Evolutionary conservation across 2,888 invertebrate genomes (phyloP).

Genomic region (Morpho deidamia): DNA sequence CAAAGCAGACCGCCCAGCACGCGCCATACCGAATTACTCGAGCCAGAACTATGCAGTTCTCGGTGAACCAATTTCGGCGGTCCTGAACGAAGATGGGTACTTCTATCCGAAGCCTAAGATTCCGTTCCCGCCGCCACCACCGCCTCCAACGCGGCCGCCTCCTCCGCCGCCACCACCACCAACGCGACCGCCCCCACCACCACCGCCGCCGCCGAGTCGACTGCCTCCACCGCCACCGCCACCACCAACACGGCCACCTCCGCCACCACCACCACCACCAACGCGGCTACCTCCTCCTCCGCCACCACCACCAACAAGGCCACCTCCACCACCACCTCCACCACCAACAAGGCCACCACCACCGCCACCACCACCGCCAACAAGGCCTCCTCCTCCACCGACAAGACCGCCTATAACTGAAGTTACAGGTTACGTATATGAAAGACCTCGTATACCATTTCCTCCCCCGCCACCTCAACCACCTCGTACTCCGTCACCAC

Average conservation of each 20-base stretch:
- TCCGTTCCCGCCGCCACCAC: slow-evolving; percentile 31
- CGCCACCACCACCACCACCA: slow-evolving; percentile 15
- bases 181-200: slow-evolving; percentile 25
- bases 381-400: slow-evolving; percentile 6
- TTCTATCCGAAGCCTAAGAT: slow-evolving; percentile 66
- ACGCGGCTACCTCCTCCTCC: slow-evolving; percentile 16
- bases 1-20: slow-evolving; percentile 46
- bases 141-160: slow-evolving; percentile 23
- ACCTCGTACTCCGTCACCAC: slow-evolving; percentile 24
- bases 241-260: slow-evolving; percentile 17
- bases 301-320: slow-evolving; percentile 23
- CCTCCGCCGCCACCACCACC: slow-evolving; percentile 24
- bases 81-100: slow-evolving; percentile 66
- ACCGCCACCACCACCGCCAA: slow-evolving; percentile 22
- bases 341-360: slow-evolving; percentile 8
- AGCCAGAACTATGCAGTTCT: slow-evolving; percentile 62
- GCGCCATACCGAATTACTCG: slow-evolving; percentile 54
- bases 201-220: slow-evolving; percentile 24
- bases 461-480: slow-evolving; percentile 20
- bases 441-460: slow-evolving; percentile 16
- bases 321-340: slow-evolving; percentile 21
- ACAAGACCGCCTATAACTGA: slow-evolving; percentile 17
- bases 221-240: slow-evolving; percentile 17
- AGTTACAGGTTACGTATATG: slow-evolving; percentile 12
- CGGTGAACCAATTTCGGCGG: slow-evolving; percentile 55